Base-by-base conservation (phyloP, 2,888 invertebrate species). In the Fissipunctia ypsillon region DNA sequence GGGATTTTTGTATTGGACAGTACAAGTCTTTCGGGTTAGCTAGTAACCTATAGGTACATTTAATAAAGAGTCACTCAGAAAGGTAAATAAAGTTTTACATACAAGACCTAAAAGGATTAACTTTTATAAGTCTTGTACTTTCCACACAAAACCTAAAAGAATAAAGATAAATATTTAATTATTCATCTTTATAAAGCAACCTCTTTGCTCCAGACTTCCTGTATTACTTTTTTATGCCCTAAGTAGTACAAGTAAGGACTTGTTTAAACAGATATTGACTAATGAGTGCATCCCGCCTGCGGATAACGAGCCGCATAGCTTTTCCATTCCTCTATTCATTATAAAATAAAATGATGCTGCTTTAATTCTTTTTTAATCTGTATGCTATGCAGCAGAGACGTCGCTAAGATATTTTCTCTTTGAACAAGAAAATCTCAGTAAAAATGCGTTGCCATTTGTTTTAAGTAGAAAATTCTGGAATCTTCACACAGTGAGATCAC, bases 241-340 rank as follows among this genome's bases (percentile, higher is more conserved):
- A 50, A 19, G 41, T 41, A 69, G 14, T 35, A 57, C 28, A 35
- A 61, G 25, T 28, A 19, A 35, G 28, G 5, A 43, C 19, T 63
- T 57, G 50, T 70, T 52, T 25, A 19, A 48, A 64, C 31, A 28
- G 64, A 73, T 64, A 64, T 64, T 31, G 10, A 45, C 61, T 75
- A 74, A 75, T 75, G 78, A 79, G 56, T 50, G 25, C 35, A 38
- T 22, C 22, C 35, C 45, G 25, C 22, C 50, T 22, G 31, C 14
- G 25, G 41, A 31, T 75, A 69, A 66, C 19, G n/a, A 74, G 52
- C n/a, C 41, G 31, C 6, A 9, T 61, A 45, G 43, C 22, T 69
- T n/a, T 45, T 25, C 50, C 16, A 28, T n/a, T 45, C 22, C 25
- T 48, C 14, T 65, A 35, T 59, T 63, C 19, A 28, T 19, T 19